Base-by-base conservation (phyloP, 2,113 vertebrate genomes). In the Antennarius striatus region DNA sequence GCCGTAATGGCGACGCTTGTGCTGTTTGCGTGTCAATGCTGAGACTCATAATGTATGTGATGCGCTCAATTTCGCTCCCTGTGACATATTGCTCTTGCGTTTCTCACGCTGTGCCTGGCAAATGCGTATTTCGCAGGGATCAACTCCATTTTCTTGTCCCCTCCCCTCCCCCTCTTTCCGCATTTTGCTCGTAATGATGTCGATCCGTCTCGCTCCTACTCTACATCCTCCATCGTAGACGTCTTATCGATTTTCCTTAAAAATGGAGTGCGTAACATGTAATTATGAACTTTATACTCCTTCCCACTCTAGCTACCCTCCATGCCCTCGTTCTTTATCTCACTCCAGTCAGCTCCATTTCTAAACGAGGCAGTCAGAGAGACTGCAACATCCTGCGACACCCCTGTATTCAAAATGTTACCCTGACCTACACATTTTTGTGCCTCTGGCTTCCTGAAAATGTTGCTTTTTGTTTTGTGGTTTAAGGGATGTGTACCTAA, bases 41-140 rank as follows among this genome's bases (percentile, higher is more conserved):
- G 63, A 81, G 73, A 45, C 55, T 63, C 53, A 46, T 78, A 79
- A 89, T 80, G 56, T 68, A 30, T 36, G 76, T 70, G 67, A 84
- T 73, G 39, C 57, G 59, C 62, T 63, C 56, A 54, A 39, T 28
- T 63, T 40, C n/a, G 42, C 66, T 61, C 60, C 12, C 28, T 0
- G 46, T 56, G 70, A 74, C 65, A 56, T 48, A 39, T 68, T 64
- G 59, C 65, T 14, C 42, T 10, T 28, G n/a, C 3, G 29, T 54
- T 77, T 69, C 55, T 50, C 63, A 43, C 42, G 3, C 32, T 36
- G 32, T 36, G 32, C 32, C 32, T 13, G 57, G 71, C 47, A 62
- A 61, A 70, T 73, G 68, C 32, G 36, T 56, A 30, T 4, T 48
- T 14, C 12, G 12, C 15, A 13, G 54, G 13, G 17, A 12, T 17